Base-by-base conservation (phyloP, 2,888 invertebrate genomes). In the Sipha maydis region DNA sequence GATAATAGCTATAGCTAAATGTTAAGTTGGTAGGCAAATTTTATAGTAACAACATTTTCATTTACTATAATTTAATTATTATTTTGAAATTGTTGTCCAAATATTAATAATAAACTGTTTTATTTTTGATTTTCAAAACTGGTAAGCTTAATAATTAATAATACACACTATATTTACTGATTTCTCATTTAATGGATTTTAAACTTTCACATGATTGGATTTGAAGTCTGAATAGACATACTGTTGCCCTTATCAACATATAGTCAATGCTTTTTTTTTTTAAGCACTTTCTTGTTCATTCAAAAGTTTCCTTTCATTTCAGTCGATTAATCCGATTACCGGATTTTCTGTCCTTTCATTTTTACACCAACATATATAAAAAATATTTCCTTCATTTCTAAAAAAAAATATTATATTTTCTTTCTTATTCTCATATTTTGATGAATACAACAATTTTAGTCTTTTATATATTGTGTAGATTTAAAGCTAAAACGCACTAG, bases 251-350 rank as follows among this genome's bases (percentile, higher is more conserved):
- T 73, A 73, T 71, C 71, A 34, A 71, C 54, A 48, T 11, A 25
- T 19, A 54, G 25, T 78, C 38, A n/a, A 38, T 76, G 11, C 28
- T 21, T 48, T 78, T 73, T 61, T 34, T 73, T 56, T 56, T 80
- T 28, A 61, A 86, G 78, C 54, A 86, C 85, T 83, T 31, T 48
- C 69, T 71, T 86, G 73, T 86, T 73, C 80, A 25, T 31, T 73
- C 79, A 41, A 86, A 82, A 88, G 75, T 88, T 88, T 82, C 82
- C 82, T 82, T 82, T 75, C 82, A 67, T 75, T 82, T 80, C 82
- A 48, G 88, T 88, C 88, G 80, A 82, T 88, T 88, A 88, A 88
- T 88, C 82, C 48, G 80, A 86, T 86, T 86, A 86, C 86, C 31
- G 41, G 34, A 34, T 34, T 80, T 17, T 86, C 73, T 79, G 75